Evolutionary conservation across 2,797 vertebrate genomes (phyloP), one percentile per base, ranked within the genome.

Genomic region (Melanotaenia trifasciata): DNA sequence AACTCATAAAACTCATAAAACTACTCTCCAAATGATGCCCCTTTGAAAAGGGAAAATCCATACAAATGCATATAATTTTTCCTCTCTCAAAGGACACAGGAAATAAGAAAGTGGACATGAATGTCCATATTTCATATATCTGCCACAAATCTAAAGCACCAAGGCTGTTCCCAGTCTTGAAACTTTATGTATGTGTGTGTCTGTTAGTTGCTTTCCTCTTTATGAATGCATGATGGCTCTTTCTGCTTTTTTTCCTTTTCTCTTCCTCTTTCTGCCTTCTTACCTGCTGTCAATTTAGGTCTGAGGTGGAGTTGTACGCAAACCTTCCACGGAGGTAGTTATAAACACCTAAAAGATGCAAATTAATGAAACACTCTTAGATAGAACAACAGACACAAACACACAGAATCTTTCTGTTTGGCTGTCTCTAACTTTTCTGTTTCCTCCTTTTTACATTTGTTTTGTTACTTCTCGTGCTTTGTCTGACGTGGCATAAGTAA

Each of bases 291-390:
- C 88, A 84, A 87, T 93, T 86, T 94, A 95, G 95, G 93, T 94
- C 95, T 91, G 95, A 95, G 86, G 94, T 95, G 94, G 95, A 95
- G 91, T 92, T 95, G 89, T 95, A 95, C 85, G 94, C 94, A 90
- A 95, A 94, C 81, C 95, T 95, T 94, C 95, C 95, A 86, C 91
- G 95, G 91, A 95, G 95, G 95, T 95, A 95, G 91, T 89, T 93
- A 92, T 86, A 66, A 81, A 86, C 81, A 86, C 79, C 56, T 72
- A 84, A 87, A 71, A 73, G 70, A 88, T 86, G 76, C 63, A 87
- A 78, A 74, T 67, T 77, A 68, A 47, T 61, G 54, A 72, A 50
- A 85, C 47, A 77, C 56, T 33, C 5, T 58, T 7, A 2, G 76
- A 79, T 58, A 82, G 22, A 64, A 72, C 72, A n/a, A 63, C 3